phyloP scores from a whole-genome alignment of 1,140 invertebrate species.

The Tribolium madens region DNA sequence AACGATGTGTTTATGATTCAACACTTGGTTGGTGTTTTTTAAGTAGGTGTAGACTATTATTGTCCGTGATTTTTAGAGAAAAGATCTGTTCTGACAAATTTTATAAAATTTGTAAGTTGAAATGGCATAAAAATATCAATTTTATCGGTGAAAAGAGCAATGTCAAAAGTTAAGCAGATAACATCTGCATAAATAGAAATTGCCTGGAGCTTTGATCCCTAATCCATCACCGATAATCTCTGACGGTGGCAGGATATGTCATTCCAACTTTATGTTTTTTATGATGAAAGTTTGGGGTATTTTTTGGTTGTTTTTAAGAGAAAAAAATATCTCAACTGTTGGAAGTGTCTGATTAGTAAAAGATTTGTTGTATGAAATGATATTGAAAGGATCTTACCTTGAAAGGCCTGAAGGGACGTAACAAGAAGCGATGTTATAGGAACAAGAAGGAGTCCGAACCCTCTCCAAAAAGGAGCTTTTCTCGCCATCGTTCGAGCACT shows the following conservation, averaged over 20 bases:
- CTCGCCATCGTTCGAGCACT: slow-evolving; percentile 19
- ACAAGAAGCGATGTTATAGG: slow-evolving; percentile 24
- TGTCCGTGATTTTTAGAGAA: too few species aligned
- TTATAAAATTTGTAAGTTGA: not conserved
- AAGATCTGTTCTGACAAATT: not conserved
- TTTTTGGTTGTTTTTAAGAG: not conserved
- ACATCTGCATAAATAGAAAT: not conserved
- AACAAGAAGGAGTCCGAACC: slow-evolving; percentile 25
- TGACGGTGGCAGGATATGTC: slow-evolving; percentile 6
- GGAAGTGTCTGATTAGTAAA: not conserved
- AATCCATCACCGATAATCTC: slow-evolving; percentile 2
- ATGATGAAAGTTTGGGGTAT: not conserved
- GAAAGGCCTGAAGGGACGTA: slow-evolving; percentile 44
- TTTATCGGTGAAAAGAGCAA: not conserved
- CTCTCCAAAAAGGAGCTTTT: slow-evolving; percentile 27
- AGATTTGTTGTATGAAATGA: not conserved
- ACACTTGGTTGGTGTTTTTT: too few species aligned
- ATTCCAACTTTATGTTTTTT: not conserved
- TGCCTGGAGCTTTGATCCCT: not conserved
- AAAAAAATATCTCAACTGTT: not conserved
- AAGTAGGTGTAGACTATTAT: too few species aligned
- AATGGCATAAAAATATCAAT: not conserved
- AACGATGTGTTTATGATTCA: too few species aligned
- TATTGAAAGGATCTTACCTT: slow-evolving; percentile 31
- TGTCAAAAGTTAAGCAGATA: slow-evolving; percentile 1